Evolutionary conservation across 2,113 vertebrate species (phyloP), one percentile per base, ranked within the genome.

Genomic region (Leucoraja erinaceus): DNA sequence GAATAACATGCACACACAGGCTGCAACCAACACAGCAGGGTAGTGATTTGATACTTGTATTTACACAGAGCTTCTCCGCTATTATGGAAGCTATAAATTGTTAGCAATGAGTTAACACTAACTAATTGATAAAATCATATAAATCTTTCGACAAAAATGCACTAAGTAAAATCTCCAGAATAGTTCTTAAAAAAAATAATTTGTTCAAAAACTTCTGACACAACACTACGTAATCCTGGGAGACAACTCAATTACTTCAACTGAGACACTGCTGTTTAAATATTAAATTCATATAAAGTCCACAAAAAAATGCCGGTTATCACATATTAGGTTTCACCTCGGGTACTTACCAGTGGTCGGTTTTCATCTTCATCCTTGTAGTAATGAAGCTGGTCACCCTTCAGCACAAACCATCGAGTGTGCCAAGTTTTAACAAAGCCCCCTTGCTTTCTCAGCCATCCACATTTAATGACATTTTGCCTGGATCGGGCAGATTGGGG

Each of bases 401-500:
- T 97, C 94, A 99, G 98, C 22, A 99, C 98, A 94, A 99, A 99
- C 98, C 98, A 99, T 93, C 98, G 98, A 0, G 97, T 98, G 94
- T 99, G 98, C 99, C 98, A 99, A 14, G 98, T 99, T 97, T 99
- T 99, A 84, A 99, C 98, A 6, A 99, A 99, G 84, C 98, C 98
- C n/a, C 98, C 99, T 95, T 99, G 98, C 97, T 99, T 99, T 94
- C 97, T 96, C 94, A 99, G 97, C 98, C 98, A 99, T 93, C 99
- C 99, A 94, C 98, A 97, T 94, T 97, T 98, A 92, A 97, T 72
- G 93, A 97, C 95, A 28, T 93, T 83, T 0, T 95, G 96, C 93
- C 93, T 95, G 70, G 94, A 96, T 61, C 94, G 96, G 74, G 95
- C 92, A 72, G 90, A 95, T 9, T 94, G 95, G 28, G 95, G 95